Evolutionary conservation across 1,140 invertebrate species (phyloP).

Genomic region (Zaprionus africanus): DNA sequence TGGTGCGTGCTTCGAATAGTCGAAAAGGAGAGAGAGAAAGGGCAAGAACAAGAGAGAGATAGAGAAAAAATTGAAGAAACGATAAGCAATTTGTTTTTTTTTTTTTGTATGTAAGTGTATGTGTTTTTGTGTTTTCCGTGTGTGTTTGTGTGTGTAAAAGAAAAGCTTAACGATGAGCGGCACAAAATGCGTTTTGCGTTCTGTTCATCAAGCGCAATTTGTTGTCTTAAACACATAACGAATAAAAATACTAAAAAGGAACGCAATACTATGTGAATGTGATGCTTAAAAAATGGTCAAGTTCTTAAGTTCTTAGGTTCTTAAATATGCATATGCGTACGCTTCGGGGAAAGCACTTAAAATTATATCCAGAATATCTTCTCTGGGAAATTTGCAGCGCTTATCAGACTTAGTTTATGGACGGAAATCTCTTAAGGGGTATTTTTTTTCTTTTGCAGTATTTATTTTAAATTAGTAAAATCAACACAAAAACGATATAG

Average conservation of each 20-base stretch:
- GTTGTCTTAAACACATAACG: constrained; percentile 36
- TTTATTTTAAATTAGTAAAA: not conserved
- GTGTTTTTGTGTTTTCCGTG: constrained; percentile 18
- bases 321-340: constrained; percentile 5
- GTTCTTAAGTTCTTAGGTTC: constrained; percentile 21
- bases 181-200: constrained; percentile 47
- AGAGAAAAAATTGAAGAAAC: constrained; percentile 53
- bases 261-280: constrained; percentile 18
- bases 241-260: constrained; percentile 18
- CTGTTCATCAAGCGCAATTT: constrained; percentile 54
- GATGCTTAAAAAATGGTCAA: constrained; percentile 24
- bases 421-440: not conserved
- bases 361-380: constrained; percentile 14
- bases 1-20: constrained; percentile 71
- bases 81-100: constrained; percentile 53
- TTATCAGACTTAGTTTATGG: not conserved
- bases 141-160: constrained; percentile 43
- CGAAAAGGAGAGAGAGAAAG: constrained; percentile 25
- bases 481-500: not conserved
- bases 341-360: not conserved
- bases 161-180: constrained; percentile 58
- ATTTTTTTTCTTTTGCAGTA: not conserved
- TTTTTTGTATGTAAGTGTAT: constrained; percentile 36
- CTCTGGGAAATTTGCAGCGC: constrained; percentile 3
- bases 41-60: constrained; percentile 15